Conservation (phyloP, 2,113 vertebrate genomes). For the Cheirogaleus medius region DNA sequence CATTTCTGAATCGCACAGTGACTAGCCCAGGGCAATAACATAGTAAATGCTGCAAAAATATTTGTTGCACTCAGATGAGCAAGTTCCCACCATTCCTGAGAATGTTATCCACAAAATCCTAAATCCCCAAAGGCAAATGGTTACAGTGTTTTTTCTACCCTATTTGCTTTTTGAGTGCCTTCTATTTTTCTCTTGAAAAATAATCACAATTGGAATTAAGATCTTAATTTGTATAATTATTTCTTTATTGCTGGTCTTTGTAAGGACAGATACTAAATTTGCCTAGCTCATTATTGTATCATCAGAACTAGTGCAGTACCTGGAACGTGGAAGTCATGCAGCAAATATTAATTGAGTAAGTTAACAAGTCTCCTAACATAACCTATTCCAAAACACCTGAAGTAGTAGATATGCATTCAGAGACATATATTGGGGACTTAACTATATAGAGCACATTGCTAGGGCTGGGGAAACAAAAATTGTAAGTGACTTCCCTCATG, state of each 20-base stretch:
- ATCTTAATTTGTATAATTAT: conserved; percentile 17
- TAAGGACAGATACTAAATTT: background rate
- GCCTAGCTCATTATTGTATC: background rate
- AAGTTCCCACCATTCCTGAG: background rate
- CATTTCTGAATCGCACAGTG: background rate
- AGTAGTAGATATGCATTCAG: background rate
- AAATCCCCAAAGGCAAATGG: background rate
- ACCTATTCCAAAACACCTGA: background rate
- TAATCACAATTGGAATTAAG: background rate
- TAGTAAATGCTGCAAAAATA: background rate
- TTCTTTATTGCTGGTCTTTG: background rate
- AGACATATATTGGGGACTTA: background rate
- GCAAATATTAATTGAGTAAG: background rate
- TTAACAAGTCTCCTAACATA: background rate
- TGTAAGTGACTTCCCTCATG: background rate
- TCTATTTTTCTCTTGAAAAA: background rate
- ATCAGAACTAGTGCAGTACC: background rate
- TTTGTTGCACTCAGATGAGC: background rate
- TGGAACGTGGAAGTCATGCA: background rate
- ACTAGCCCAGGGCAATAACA: background rate
- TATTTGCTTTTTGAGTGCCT: background rate
- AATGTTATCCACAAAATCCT: background rate
- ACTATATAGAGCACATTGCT: background rate
- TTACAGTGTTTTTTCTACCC: background rate
- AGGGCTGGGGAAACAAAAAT: background rate